Evolutionary conservation across 1,140 invertebrate genomes (phyloP).

Genomic region (Neotoxoptera formosana): DNA sequence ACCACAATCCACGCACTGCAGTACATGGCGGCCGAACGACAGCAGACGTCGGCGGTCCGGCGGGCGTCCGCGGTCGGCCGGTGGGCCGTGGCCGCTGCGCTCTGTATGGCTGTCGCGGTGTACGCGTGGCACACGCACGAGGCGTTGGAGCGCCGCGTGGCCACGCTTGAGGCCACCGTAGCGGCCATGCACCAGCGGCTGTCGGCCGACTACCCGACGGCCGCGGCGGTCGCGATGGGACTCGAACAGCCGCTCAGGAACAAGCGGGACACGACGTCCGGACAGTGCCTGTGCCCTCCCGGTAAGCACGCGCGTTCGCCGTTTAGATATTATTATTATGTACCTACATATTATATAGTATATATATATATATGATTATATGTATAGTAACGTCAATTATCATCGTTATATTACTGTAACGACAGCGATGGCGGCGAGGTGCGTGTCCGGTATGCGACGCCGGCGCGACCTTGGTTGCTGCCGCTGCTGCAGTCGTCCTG

Average conservation of each 20-base stretch:
- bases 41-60: not conserved
- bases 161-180: conserved; percentile 19
- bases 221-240: not conserved
- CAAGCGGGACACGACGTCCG: conserved; percentile 48
- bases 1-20: not conserved
- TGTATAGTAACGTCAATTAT: not conserved
- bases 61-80: conserved; percentile 11
- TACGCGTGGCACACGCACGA: conserved; percentile 35
- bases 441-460: conserved; percentile 2
- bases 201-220: not conserved
- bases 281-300: conserved; percentile 47
- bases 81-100: conserved; percentile 2
- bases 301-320: not conserved
- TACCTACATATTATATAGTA: no score
- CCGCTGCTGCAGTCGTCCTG: not conserved
- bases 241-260: conserved; percentile 31
- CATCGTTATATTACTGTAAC: not conserved
- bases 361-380: no score
- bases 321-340: no score
- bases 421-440: not conserved
- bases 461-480: not conserved
- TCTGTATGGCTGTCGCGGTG: conserved; percentile 25
- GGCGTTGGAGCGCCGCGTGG: conserved; percentile 15
- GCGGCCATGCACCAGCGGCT: conserved; percentile 17
- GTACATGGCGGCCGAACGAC: not conserved